Evolutionary conservation across 2,888 invertebrate species (phyloP), one percentile per base, ranked within the genome.

Genomic region (Drosophila tripunctata): DNA sequence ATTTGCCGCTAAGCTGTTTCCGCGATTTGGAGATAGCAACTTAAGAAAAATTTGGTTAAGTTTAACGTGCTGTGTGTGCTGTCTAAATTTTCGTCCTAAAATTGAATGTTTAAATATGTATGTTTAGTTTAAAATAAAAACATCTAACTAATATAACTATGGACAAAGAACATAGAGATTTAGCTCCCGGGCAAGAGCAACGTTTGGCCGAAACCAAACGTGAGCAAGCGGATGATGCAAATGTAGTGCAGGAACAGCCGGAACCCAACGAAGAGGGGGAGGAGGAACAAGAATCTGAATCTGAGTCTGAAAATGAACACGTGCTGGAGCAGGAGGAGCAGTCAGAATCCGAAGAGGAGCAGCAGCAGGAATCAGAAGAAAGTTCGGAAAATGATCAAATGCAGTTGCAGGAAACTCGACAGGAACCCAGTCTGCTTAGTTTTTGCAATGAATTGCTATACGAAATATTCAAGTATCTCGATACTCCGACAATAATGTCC

Each of bases 361-460:
- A n/a, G n/a, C n/a, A n/a, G n/a, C n/a, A n/a, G n/a, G n/a, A n/a
- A n/a, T n/a, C n/a, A n/a, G n/a, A n/a, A n/a, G n/a, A n/a, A n/a
- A n/a, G n/a, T n/a, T n/a, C n/a, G n/a, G n/a, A n/a, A n/a, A n/a
- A n/a, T n/a, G 7, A 33, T 10, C n/a, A 48, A 8, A 45, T 45
- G 15, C 24, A 36, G 22, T 12, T 17, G 3, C 47, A 22, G 3
- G 48, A 50, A 2, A n/a, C n/a, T n/a, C n/a, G n/a, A n/a, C n/a
- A n/a, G n/a, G 27, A 27, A 10, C 77, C 83, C 38, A 65, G 66
- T 15, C 60, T 91, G 52, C 75, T 85, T 14, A 75, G 75, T 21
- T 86, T 91, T 41, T 88, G 91, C 57, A 90, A 91, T 76, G 91
- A 91, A 64, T 60, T 91, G 27, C 78, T 91, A 0, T 86, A 88